Conservation (phyloP, 2,888 invertebrate genomes). For the Kryphioiulus occultus region DNA sequence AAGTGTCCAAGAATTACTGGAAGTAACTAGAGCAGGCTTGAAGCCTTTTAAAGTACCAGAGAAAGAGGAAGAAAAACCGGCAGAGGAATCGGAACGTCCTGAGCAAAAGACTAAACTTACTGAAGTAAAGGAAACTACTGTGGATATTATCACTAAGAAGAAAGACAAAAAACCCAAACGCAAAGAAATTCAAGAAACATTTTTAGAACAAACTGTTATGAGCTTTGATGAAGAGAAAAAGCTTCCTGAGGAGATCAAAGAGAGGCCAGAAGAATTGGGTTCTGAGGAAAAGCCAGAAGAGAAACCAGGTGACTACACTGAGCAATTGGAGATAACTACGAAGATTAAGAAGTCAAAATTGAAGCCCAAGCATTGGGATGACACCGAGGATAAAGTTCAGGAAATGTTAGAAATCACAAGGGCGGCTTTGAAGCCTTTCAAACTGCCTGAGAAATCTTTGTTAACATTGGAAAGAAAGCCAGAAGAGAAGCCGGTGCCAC, state of each 20-base stretch:
- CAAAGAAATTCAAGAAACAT: not conserved
- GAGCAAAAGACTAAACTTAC: not conserved
- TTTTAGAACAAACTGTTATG: not conserved
- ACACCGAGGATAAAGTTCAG: slow-evolving; percentile 22
- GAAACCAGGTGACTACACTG: not conserved
- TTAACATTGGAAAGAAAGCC: slow-evolving; percentile 55
- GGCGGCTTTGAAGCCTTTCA: slow-evolving; percentile 52
- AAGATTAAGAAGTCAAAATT: slow-evolving; percentile 52
- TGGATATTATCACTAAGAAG: not conserved
- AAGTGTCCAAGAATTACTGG: not conserved
- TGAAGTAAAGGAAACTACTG: slow-evolving; percentile 20
- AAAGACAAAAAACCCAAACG: slow-evolving; percentile 41
- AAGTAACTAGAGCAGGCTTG: slow-evolving; percentile 45
- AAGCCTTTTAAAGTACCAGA: not conserved
- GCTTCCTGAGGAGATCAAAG: slow-evolving; percentile 4
- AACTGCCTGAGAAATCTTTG: slow-evolving; percentile 38
- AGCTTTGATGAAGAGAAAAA: slow-evolving; percentile 1
- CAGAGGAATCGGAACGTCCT: not conserved
- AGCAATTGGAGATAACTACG: not conserved
- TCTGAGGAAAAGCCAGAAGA: slow-evolving; percentile 22
- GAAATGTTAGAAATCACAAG: slow-evolving; percentile 35
- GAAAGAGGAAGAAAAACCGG: not conserved
- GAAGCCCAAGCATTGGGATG: slow-evolving; percentile 37
- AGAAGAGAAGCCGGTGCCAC: not conserved
- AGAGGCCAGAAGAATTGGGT: not conserved